Evolutionary conservation across 2,113 vertebrate species (phyloP).

Genomic region (Pseudorhombus dupliciocellatus): DNA sequence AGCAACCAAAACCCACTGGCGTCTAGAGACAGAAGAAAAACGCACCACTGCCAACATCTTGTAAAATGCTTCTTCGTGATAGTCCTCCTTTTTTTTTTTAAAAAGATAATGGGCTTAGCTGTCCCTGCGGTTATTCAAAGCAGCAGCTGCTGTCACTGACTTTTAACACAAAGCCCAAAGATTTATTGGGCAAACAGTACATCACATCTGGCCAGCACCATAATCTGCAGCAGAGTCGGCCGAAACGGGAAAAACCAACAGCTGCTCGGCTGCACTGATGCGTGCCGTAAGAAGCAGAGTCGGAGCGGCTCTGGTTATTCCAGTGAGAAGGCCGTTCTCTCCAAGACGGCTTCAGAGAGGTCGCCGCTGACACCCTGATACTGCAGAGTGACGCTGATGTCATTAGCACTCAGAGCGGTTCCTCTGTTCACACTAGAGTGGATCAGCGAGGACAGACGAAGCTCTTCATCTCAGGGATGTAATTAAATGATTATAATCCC

Average conservation of each 20-base stretch:
- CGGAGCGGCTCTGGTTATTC: neutral
- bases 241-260: conserved; percentile 26
- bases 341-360: neutral
- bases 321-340: neutral
- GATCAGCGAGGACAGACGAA: neutral
- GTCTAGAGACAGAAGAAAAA: neutral
- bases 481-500: neutral
- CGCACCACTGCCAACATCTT: neutral
- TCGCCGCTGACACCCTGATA: neutral
- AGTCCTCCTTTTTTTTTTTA: conserved; percentile 19
- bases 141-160: conserved; percentile 48
- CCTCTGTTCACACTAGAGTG: neutral
- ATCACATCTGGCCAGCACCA: conserved; percentile 43
- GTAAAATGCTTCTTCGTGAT: conserved; percentile 30
- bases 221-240: conserved; percentile 37
- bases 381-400: conserved; percentile 2
- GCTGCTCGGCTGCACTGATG: conserved; percentile 21
- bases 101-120: conserved; percentile 6
- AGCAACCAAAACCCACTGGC: no score
- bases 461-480: neutral
- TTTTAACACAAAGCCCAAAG: conserved; percentile 37
- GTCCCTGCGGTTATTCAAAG: conserved; percentile 20
- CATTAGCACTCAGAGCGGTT: neutral
- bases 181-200: conserved; percentile 42
- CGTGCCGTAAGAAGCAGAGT: conserved; percentile 1